phyloP scores from a whole-genome alignment of 2,888 invertebrate species.

The Rhaphigaster nebulosa region DNA sequence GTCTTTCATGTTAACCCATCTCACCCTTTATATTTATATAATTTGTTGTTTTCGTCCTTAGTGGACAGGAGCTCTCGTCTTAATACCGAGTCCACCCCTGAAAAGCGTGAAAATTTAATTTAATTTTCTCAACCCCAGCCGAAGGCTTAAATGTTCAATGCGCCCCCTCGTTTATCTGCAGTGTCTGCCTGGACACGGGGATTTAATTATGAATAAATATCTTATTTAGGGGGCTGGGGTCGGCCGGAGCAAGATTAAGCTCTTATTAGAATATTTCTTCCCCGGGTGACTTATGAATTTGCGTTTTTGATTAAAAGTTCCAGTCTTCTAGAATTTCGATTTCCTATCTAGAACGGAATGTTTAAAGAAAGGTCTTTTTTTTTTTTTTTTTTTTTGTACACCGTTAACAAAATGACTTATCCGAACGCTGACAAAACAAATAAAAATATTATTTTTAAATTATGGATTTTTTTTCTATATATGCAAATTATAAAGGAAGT shows the following conservation, averaged over 20 bases:
- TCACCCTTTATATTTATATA: background rate
- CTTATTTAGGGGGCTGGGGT: conserved; percentile 27
- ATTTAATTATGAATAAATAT: conserved; percentile 50
- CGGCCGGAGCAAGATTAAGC: background rate
- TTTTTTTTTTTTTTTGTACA: background rate
- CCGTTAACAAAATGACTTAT: background rate
- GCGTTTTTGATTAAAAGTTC: background rate
- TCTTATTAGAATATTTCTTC: conserved; percentile 44
- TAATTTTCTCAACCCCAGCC: conserved; percentile 46
- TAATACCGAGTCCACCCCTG: background rate
- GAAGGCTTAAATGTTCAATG: conserved; percentile 45
- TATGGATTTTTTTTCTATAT: too few species aligned
- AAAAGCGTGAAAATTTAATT: conserved; percentile 48
- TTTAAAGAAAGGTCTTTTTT: background rate
- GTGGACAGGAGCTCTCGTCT: background rate
- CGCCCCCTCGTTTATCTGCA: conserved; percentile 45
- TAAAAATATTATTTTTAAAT: too few species aligned
- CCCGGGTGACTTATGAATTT: background rate
- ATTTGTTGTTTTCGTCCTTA: background rate
- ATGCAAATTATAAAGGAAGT: too few species aligned
- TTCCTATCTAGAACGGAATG: background rate
- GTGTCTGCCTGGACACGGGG: conserved; percentile 44
- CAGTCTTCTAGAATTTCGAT: background rate
- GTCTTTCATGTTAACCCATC: background rate
- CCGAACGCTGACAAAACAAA: too few species aligned